Conservation (phyloP, 2,113 vertebrate species). For the Lamprologus speciosus region DNA sequence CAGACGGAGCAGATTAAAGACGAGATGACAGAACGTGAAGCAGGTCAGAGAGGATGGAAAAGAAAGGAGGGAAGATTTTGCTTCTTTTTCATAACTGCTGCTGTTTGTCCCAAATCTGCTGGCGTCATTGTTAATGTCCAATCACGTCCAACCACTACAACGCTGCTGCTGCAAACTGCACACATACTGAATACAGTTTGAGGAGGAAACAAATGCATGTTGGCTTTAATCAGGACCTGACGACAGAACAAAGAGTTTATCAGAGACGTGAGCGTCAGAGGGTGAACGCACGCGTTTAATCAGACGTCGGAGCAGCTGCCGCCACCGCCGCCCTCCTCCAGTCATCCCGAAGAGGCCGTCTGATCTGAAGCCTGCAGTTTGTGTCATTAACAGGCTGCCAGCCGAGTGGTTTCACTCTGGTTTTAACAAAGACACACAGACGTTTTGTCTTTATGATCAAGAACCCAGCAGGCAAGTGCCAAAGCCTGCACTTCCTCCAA, state of each 20-base stretch:
- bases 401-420: neutral
- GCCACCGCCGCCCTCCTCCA: neutral
- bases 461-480: neutral
- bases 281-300: neutral
- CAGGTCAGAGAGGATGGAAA: neutral
- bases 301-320: neutral
- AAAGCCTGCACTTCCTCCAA: neutral
- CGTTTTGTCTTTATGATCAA: neutral
- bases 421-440: neutral
- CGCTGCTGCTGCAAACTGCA: neutral
- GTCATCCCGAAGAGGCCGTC: neutral
- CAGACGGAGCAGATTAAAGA: neutral
- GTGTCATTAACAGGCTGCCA: neutral
- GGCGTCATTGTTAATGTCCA: neutral
- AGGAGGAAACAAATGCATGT: neutral
- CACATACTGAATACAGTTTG: neutral
- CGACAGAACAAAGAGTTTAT: neutral
- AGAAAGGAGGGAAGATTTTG: neutral
- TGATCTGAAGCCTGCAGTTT: neutral
- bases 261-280: neutral
- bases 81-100: neutral
- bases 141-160: accelerated
- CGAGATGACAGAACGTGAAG: neutral
- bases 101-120: neutral
- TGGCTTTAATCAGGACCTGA: neutral